Base-by-base conservation (phyloP, 2,888 invertebrate species). In the Pecten maximus region DNA sequence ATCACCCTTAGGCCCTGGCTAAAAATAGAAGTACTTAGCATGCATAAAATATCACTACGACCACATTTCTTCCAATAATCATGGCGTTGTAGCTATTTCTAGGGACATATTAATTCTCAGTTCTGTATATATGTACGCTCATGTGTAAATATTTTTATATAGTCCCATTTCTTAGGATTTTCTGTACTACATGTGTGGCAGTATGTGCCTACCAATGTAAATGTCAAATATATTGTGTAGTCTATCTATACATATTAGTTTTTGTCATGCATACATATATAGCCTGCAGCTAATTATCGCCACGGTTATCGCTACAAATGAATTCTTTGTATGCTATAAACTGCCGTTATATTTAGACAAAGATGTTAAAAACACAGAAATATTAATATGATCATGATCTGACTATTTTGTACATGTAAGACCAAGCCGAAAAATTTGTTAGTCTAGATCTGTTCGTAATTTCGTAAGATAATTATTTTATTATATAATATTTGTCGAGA, bases 21-120 rank as follows among this genome's bases (percentile, higher is more conserved):
- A 74, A 35, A 74, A 74, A 74, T 74, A 74, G 74, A 74, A 74
- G 74, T 74, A 74, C 74, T 74, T 74, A 74, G 74, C 35, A 74
- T 74, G 74, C 74, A 74, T 74, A 74, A 74, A 74, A 74, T 74
- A 74, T 74, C 74, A 74, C 74, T 15, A 35, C 19, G 35, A 74
- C 35, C 74, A 74, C 74, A 74, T 35, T 74, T 74, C 74, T 74
- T 8, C 74, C 74, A 74, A 74, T 74, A 74, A 74, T 74, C 74
- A 74, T 35, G 74, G 35, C 74, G 0, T 28, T 28, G 28, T 35
- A 74, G 74, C 74, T 74, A 74, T 74, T 74, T 74, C 74, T 6
- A 74, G 74, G 74, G 35, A 74, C 28, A 74, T 35, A 74, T 74
- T 74, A 35, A 74, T 74, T 35, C 74, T 23, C 6, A 1, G n/a